Conservation (phyloP, 2,113 vertebrate species). For the Galeopterus variegatus region DNA sequence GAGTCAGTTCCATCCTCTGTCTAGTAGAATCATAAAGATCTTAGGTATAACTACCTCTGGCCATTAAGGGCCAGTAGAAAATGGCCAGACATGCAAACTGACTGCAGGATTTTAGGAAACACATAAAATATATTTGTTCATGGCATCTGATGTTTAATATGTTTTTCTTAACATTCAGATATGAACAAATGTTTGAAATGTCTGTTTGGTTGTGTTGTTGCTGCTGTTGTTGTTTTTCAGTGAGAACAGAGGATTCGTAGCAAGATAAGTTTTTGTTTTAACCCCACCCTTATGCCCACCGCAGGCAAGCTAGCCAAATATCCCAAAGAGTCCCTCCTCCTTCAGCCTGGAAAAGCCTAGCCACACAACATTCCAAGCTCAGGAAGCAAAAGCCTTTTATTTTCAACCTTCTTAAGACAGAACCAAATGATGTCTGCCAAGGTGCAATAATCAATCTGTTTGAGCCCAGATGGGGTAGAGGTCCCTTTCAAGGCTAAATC, state of each 20-base stretch:
- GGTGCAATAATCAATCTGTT: background rate
- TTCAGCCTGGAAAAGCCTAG: slow-evolving; percentile 29
- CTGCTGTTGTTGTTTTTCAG: background rate
- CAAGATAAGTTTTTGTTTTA: slow-evolving; percentile 34
- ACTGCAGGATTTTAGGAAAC: slow-evolving; percentile 9
- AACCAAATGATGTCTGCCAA: background rate
- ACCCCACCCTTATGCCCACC: background rate
- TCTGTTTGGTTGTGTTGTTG: background rate
- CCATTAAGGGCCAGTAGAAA: slow-evolving; percentile 61
- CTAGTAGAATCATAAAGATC: background rate
- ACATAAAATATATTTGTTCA: background rate
- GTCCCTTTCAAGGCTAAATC: background rate
- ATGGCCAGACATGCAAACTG: slow-evolving; percentile 37
- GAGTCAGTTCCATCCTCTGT: background rate
- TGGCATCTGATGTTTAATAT: background rate
- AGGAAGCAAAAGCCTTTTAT: slow-evolving; percentile 39
- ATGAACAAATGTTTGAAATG: background rate
- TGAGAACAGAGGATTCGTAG: background rate
- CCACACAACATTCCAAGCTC: background rate
- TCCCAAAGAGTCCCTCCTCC: background rate
- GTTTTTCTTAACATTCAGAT: background rate
- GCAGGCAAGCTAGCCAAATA: background rate
- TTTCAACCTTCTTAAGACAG: background rate
- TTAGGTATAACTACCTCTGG: slow-evolving; percentile 21
- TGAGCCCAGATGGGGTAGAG: background rate